phyloP scores from a whole-genome alignment of 2,797 vertebrate genomes.

The Mus caroli region DNA sequence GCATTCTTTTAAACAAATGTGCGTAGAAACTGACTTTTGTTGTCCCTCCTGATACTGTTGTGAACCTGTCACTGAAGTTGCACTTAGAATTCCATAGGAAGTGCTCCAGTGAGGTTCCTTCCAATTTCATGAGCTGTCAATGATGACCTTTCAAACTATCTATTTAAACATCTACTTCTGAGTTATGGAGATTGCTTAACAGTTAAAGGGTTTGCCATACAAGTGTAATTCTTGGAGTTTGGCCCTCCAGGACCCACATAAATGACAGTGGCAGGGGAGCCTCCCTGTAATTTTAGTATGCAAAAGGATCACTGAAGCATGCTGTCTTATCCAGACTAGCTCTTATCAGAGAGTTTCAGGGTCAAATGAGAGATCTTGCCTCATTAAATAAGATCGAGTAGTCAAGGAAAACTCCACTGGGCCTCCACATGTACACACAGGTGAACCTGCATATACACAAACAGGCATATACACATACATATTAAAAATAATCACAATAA shows the following conservation, averaged over 20 bases:
- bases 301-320: not conserved
- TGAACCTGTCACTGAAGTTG: not conserved
- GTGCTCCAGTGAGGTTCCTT: not conserved
- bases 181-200: not conserved
- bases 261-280: not conserved
- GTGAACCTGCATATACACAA: too few species aligned
- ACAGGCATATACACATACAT: not conserved
- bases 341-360: not conserved
- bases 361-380: not conserved
- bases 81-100: constrained; percentile 35
- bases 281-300: not conserved
- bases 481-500: not conserved
- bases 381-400: not conserved
- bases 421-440: not conserved
- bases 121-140: not conserved
- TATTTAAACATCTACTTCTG: not conserved
- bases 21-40: constrained; percentile 8
- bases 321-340: not conserved
- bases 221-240: not conserved
- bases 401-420: not conserved
- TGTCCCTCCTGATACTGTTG: not conserved
- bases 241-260: too few species aligned
- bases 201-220: not conserved
- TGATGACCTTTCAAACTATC: not conserved
- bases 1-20: not conserved